Evolutionary conservation across 1,140 invertebrate genomes (phyloP).

Genomic region (Trissolcus basalis): DNA sequence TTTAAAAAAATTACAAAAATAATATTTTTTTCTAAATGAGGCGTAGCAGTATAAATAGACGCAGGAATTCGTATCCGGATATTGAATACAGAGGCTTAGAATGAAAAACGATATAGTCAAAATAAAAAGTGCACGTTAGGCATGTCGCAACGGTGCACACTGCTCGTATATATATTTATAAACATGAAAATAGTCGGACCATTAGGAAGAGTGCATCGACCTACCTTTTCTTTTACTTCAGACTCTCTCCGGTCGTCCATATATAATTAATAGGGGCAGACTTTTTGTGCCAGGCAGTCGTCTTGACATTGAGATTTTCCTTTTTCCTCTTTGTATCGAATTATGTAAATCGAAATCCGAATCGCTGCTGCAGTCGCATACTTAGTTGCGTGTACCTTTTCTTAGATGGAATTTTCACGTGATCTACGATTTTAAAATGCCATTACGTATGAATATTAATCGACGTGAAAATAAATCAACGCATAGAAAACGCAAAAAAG

Average conservation of each 20-base stretch:
- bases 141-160: constrained; percentile 7
- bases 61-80: neutral
- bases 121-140: constrained; percentile 31
- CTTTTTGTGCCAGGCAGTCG: constrained; percentile 39
- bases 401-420: constrained; percentile 16
- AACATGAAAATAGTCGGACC: constrained; percentile 22
- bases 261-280: constrained; percentile 41
- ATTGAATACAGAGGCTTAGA: neutral
- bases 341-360: constrained; percentile 49
- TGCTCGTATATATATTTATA: constrained; percentile 36
- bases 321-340: constrained; percentile 36
- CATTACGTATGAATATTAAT: neutral
- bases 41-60: neutral
- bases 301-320: constrained; percentile 46
- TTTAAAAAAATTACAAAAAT: no score
- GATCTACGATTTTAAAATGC: constrained; percentile 29
- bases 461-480: neutral
- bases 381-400: constrained; percentile 33
- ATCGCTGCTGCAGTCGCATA: constrained; percentile 48
- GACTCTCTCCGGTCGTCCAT: constrained; percentile 28
- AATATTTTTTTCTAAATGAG: no score
- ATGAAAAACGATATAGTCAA: constrained; percentile 9
- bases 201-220: constrained; percentile 39
- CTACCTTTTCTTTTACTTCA: constrained; percentile 49
- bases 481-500: neutral